Evolutionary conservation across 2,113 vertebrate species (phyloP).

Genomic region (Amblyornis subalaris): DNA sequence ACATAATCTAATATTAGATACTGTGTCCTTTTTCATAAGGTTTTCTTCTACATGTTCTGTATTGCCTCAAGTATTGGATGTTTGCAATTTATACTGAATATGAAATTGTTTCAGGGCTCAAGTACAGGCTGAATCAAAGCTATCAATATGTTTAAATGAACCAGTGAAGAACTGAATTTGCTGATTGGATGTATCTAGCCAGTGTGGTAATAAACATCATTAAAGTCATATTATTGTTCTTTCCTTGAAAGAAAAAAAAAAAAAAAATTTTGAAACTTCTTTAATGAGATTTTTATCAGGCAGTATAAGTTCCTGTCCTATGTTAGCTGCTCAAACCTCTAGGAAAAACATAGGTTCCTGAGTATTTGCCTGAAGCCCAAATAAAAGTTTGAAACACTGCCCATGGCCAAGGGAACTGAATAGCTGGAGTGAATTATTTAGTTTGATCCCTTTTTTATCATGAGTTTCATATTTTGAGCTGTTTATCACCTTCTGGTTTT

Average conservation of each 20-base stretch:
- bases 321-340: neutral
- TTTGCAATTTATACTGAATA: neutral
- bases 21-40: neutral
- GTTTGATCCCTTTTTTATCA: neutral
- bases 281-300: neutral
- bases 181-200: neutral
- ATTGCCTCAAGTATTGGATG: neutral
- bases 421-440: neutral
- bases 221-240: neutral
- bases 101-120: neutral
- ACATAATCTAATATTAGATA: too few species aligned
- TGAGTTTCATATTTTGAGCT: neutral
- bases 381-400: neutral
- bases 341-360: neutral
- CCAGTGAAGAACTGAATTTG: neutral
- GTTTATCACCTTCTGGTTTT: neutral
- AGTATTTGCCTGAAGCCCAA: neutral
- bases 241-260: neutral
- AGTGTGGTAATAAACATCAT: neutral
- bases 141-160: neutral
- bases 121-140: neutral
- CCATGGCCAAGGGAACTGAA: neutral
- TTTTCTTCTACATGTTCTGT: neutral
- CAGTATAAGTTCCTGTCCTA: neutral
- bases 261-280: neutral